These are phyloP conservation scores for Aporophyla nigra DNA, from an alignment of 2,888 invertebrate species.

Conservation along the genomic window DNA sequence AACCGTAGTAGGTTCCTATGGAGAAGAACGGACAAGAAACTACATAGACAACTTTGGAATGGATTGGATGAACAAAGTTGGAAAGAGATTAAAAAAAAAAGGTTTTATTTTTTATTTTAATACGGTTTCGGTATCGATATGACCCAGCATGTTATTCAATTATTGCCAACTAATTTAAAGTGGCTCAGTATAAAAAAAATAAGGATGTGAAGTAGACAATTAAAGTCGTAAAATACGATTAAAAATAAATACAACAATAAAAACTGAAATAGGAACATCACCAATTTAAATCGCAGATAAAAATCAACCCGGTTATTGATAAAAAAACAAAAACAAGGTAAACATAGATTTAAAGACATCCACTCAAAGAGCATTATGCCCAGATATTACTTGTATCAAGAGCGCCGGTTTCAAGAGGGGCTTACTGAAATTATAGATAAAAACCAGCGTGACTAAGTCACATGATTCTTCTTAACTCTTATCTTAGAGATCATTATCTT, in stretches of 20 bases:
- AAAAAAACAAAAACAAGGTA: conserved; percentile 33
- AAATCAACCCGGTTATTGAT: conserved; percentile 26
- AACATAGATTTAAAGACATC: conserved; percentile 43
- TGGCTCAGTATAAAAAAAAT: no score
- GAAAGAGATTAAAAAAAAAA: no score
- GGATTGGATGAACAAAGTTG: no score
- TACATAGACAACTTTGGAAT: no score
- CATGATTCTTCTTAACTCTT: conserved; percentile 56
- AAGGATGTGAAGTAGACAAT: no score
- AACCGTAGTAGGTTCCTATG: no score
- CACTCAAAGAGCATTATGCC: conserved; percentile 42
- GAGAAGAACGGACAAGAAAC: no score
- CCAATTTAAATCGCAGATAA: conserved; percentile 9
- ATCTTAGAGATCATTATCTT: conserved; percentile 41
- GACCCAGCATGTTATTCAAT: no score
- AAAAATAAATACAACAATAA: conserved; percentile 2
- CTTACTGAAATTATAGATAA: conserved; percentile 59
- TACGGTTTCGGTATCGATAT: no score
- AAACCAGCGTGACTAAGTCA: conserved; percentile 54
- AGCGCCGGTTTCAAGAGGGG: conserved; percentile 49
- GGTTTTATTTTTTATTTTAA: no score
- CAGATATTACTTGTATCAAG: conserved; percentile 50
- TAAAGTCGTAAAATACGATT: background rate
- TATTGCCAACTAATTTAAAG: no score
- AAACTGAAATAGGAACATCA: background rate